A percentile compares a stretch with the other conserved stretches of the same genome.
Evolutionary conservation across 2,797 vertebrate genomes (phyloP).

Genomic region (Tympanoctomys barrerae): DNA sequence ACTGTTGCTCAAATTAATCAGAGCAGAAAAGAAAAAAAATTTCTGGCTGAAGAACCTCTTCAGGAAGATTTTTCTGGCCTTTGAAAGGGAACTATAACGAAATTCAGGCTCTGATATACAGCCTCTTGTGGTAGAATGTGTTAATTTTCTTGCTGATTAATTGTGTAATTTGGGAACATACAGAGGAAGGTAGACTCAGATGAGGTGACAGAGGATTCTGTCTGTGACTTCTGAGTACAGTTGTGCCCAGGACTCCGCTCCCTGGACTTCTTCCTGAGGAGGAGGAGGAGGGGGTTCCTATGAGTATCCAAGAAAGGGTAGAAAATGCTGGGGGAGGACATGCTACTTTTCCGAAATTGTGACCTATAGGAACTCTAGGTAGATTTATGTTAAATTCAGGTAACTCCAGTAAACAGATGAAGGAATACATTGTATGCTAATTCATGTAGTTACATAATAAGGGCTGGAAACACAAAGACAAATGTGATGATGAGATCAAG

Average conservation of each 20-base stretch:
- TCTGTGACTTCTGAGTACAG: neutral
- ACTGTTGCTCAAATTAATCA: conserved; percentile 10
- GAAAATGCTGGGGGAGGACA: neutral
- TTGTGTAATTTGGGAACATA: neutral
- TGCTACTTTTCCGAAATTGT: neutral
- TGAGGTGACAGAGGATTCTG: neutral
- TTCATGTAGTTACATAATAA: neutral
- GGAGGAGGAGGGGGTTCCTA: neutral
- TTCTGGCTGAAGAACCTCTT: conserved; percentile 10
- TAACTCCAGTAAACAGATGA: conserved; percentile 1
- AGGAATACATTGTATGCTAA: neutral
- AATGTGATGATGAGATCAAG: neutral
- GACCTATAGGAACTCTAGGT: neutral
- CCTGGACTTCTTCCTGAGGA: neutral
- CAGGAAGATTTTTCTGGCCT: conserved; percentile 6
- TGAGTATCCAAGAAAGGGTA: neutral
- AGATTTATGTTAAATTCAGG: neutral
- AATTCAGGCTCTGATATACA: neutral
- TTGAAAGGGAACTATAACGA: neutral
- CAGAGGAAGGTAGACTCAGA: neutral
- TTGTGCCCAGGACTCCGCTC: neutral
- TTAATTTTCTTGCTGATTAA: neutral
- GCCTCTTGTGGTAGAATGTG: neutral
- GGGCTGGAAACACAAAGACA: neutral
- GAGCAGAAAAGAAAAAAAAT: conserved; percentile 7